phyloP scores from a whole-genome alignment of 2,797 vertebrate genomes.

The Oryzias sinensis region DNA sequence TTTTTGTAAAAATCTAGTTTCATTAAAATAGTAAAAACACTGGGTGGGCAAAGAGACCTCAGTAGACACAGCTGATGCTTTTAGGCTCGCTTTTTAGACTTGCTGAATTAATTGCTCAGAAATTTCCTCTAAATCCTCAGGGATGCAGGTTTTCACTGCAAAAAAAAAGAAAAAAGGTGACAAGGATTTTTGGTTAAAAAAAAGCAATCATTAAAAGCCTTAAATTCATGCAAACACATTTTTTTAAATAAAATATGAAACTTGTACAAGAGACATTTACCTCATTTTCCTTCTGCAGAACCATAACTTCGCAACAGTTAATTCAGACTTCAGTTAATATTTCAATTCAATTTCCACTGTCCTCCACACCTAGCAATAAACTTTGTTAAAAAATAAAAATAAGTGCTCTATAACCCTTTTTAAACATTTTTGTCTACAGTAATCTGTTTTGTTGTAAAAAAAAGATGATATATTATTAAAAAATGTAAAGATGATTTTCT shows the following conservation, averaged over 20 bases:
- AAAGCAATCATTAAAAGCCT: neutral
- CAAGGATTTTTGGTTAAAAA: neutral
- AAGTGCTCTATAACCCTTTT: too few relatives aligned
- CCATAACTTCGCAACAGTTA: too few relatives aligned
- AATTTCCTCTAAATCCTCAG: conserved; percentile 29
- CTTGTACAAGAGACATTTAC: too few relatives aligned
- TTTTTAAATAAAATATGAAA: neutral
- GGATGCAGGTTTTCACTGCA: neutral
- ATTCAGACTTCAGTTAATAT: neutral
- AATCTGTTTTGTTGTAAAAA: too few relatives aligned
- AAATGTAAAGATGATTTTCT: too few relatives aligned
- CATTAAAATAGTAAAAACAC: neutral
- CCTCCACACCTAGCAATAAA: neutral
- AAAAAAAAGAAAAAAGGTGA: neutral
- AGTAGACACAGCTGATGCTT: conserved; percentile 8
- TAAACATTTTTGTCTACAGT: too few relatives aligned
- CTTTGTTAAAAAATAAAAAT: neutral
- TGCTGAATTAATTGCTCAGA: conserved; percentile 16
- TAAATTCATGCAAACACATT: neutral
- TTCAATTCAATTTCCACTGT: neutral
- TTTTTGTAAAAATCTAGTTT: neutral
- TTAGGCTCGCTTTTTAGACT: neutral
- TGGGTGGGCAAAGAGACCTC: neutral
- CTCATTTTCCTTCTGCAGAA: too few relatives aligned
- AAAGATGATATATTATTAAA: too few relatives aligned